Evolutionary conservation across 1,140 invertebrate genomes (phyloP).

Genomic region (Aphis craccivora): DNA sequence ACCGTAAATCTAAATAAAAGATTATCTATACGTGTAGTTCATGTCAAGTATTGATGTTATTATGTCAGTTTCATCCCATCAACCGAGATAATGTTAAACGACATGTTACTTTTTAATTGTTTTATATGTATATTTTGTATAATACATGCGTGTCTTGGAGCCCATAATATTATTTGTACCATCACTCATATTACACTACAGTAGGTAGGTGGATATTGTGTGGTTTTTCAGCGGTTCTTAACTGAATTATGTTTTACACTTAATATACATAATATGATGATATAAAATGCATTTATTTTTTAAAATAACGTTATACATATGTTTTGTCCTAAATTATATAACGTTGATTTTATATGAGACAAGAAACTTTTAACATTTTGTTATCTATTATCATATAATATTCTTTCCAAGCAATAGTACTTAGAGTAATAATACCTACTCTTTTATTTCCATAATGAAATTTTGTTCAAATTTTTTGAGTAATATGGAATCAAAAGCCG

Average conservation of each 20-base stretch:
- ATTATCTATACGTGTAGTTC: constrained; percentile 28
- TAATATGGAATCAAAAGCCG: too few species aligned
- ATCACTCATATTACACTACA: not conserved
- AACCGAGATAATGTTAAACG: constrained; percentile 40
- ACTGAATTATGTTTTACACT: not conserved
- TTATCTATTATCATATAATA: too few species aligned
- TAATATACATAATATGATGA: not conserved
- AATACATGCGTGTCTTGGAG: not conserved
- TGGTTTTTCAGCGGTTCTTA: not conserved
- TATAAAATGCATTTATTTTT: too few species aligned
- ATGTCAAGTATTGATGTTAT: constrained; percentile 44
- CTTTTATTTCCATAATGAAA: not conserved
- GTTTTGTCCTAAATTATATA: not conserved
- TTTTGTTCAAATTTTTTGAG: too few species aligned
- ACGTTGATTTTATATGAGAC: not conserved
- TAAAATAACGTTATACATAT: not conserved
- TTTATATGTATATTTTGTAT: constrained; percentile 32
- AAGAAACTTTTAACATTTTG: too few species aligned
- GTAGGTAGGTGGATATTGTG: not conserved
- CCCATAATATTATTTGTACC: not conserved
- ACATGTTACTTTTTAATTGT: constrained; percentile 31
- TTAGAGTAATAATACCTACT: not conserved
- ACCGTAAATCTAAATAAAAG: constrained; percentile 48
- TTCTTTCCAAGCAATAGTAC: too few species aligned
- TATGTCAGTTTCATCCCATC: constrained; percentile 16